phyloP scores from a whole-genome alignment of 2,113 vertebrate genomes.

The Aramus guarauna region DNA sequence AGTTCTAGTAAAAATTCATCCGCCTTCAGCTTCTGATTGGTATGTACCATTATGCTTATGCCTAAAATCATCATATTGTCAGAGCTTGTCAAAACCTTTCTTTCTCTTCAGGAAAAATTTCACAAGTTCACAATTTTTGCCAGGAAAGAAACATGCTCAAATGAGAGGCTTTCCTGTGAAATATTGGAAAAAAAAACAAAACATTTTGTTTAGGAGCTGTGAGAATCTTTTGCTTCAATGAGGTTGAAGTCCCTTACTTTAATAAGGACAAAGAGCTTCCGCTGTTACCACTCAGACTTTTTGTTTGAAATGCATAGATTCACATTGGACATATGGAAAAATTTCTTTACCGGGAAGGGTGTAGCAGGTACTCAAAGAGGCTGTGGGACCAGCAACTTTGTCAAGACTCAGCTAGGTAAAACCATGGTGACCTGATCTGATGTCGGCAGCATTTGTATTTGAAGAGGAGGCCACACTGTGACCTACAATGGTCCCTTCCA shows the following conservation, averaged over 20 bases:
- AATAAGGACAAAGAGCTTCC: neutral
- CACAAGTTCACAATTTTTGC: neutral
- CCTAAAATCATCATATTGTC: conserved; percentile 47
- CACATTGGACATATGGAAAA: neutral
- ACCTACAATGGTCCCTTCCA: neutral
- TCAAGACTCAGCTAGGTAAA: neutral
- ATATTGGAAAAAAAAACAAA: neutral
- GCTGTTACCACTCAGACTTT: neutral
- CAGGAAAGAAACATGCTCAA: neutral
- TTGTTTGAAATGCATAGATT: neutral
- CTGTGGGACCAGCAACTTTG: neutral
- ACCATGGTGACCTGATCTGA: neutral
- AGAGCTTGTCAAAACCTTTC: conserved; percentile 44
- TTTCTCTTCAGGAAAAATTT: neutral
- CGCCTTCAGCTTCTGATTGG: neutral
- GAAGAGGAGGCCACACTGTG: neutral
- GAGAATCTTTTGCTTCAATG: neutral
- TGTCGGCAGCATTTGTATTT: neutral
- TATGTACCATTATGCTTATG: conserved; percentile 20
- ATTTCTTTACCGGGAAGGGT: neutral
- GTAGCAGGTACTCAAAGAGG: neutral
- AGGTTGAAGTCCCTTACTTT: neutral
- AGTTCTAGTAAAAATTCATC: neutral
- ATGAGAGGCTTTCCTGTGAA: neutral
- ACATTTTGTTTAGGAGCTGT: neutral